phyloP scores from a whole-genome alignment of 2,888 invertebrate species.

The Temnothorax unifasciatus region DNA sequence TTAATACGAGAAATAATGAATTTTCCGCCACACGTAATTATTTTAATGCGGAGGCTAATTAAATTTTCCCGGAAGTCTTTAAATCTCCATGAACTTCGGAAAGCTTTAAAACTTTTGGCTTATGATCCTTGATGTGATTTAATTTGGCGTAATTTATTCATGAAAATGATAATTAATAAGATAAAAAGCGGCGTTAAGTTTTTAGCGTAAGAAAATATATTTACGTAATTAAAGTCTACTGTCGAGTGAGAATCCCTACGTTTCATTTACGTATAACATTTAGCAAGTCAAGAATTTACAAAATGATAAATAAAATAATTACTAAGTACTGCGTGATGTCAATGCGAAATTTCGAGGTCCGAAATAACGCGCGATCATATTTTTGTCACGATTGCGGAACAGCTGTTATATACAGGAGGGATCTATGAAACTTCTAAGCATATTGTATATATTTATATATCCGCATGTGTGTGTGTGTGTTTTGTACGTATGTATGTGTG shows the following conservation, averaged over 20 bases:
- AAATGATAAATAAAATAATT: not conserved
- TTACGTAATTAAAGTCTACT: constrained; percentile 11
- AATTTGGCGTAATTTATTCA: constrained; percentile 39
- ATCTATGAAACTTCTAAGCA: constrained; percentile 40
- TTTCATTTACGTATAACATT: not conserved
- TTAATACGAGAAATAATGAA: not conserved
- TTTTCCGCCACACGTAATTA: not conserved
- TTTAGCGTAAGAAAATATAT: not conserved
- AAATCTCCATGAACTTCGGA: constrained; percentile 28
- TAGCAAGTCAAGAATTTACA: not conserved
- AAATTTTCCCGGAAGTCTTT: constrained; percentile 31
- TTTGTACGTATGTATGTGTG: too few species aligned
- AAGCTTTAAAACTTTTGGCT: constrained; percentile 16
- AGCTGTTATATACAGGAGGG: constrained; percentile 65
- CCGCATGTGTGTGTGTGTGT: too few species aligned
- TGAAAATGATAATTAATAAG: constrained; percentile 39
- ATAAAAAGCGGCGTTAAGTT: constrained; percentile 8
- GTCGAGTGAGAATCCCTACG: not conserved
- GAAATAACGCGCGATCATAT: not conserved
- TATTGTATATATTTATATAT: not conserved
- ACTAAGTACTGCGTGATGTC: not conserved
- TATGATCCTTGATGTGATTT: constrained; percentile 23
- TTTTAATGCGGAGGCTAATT: constrained; percentile 15
- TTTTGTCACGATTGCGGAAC: constrained; percentile 58
- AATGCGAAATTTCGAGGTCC: not conserved